Evolutionary conservation across 2,797 vertebrate genomes (phyloP).

Genomic region (Mycteria americana): DNA sequence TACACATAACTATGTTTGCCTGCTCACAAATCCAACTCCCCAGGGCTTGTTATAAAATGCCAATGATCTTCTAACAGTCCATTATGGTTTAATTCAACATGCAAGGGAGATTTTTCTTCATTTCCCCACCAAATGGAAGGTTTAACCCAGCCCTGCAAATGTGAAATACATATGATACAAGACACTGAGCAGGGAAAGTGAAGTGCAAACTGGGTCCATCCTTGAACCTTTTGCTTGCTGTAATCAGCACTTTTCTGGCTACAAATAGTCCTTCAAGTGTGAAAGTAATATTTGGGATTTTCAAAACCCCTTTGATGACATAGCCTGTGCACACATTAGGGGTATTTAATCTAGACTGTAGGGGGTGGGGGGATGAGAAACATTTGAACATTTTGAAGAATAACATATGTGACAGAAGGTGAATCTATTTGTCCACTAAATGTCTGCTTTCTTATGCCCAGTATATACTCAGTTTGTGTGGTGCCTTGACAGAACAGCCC

Average conservation of each 20-base stretch:
- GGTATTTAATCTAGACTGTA: background rate
- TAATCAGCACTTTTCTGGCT: background rate
- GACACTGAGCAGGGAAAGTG: background rate
- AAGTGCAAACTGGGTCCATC: background rate
- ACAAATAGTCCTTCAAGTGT: background rate
- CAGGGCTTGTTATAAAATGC: background rate
- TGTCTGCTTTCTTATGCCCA: background rate
- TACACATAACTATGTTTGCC: background rate
- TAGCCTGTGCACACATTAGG: background rate
- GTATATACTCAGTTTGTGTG: background rate
- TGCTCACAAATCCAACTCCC: background rate
- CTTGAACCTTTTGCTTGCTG: background rate
- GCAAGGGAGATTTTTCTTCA: background rate
- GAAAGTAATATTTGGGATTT: background rate
- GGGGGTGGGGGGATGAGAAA: background rate
- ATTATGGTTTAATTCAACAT: background rate
- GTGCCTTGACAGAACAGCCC: background rate
- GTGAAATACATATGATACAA: background rate
- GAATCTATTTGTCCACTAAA: background rate
- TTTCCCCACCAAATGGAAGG: background rate
- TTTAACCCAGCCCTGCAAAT: background rate
- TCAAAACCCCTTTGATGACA: background rate
- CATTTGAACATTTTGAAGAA: background rate
- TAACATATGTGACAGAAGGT: background rate
- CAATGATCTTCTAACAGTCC: background rate